phyloP scores from a whole-genome alignment of 2,113 vertebrate genomes.

The Pomatorhinus ruficollis region DNA sequence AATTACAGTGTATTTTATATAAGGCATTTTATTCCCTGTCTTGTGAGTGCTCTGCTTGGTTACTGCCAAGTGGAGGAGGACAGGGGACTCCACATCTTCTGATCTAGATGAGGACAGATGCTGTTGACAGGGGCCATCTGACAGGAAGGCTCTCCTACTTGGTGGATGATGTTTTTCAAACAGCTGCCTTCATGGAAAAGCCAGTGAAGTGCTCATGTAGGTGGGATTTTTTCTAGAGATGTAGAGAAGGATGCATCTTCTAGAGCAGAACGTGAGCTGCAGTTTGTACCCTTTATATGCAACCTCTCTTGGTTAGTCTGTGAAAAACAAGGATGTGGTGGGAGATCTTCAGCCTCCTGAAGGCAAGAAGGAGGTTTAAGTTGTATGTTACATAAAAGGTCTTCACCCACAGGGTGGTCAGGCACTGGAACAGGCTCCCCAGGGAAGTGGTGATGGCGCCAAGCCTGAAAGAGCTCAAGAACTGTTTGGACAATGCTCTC shows the following conservation, averaged over 20 bases:
- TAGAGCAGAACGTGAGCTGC: background rate
- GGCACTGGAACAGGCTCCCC: background rate
- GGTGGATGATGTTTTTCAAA: background rate
- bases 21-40: background rate
- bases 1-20: background rate
- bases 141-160: background rate
- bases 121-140: background rate
- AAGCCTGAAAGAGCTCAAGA: background rate
- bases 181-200: background rate
- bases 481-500: background rate
- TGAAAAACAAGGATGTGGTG: background rate
- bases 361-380: background rate
- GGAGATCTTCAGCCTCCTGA: background rate
- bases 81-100: background rate
- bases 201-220: background rate
- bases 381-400: background rate
- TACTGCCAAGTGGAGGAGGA: background rate
- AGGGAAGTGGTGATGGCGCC: background rate
- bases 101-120: background rate
- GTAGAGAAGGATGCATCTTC: background rate
- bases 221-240: background rate
- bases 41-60: background rate
- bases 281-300: background rate
- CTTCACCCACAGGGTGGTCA: background rate
- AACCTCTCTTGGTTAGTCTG: background rate